Evolutionary conservation across 1,140 invertebrate species (phyloP).

Genomic region (Pachypsylla venusta): DNA sequence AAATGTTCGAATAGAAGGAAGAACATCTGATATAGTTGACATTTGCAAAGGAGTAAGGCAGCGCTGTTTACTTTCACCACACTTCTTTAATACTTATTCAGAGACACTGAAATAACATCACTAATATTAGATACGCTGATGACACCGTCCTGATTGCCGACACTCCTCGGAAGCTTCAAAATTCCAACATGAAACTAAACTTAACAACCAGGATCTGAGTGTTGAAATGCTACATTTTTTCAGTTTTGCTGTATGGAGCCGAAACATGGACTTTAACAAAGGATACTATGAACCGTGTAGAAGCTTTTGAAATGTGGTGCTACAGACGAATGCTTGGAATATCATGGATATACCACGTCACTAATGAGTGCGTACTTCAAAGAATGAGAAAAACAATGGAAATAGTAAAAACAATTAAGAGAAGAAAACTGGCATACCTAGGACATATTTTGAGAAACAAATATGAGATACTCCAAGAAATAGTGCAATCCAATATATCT

Average conservation of each 20-base stretch:
- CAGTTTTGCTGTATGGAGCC: constrained; percentile 2
- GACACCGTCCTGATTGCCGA: constrained; percentile 18
- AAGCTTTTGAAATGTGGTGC: constrained; percentile 8
- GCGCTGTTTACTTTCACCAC: constrained; percentile 25
- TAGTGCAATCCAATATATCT: neutral
- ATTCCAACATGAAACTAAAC: no score
- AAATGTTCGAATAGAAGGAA: constrained; percentile 6
- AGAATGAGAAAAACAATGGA: neutral
- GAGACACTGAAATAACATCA: constrained; percentile 15
- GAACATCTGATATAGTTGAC: constrained; percentile 18
- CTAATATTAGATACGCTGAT: constrained; percentile 18
- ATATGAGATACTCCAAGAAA: neutral
- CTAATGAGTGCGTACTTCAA: neutral
- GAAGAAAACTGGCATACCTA: neutral
- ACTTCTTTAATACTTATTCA: constrained; percentile 28
- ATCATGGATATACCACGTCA: neutral
- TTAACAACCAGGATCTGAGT: no score
- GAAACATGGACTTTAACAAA: constrained; percentile 11
- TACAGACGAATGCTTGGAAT: constrained; percentile 10
- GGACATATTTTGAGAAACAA: constrained; percentile 2
- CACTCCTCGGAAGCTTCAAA: constrained; percentile 9
- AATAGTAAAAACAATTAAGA: neutral
- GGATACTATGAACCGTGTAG: neutral
- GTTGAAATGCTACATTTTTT: neutral
- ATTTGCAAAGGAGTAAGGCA: constrained; percentile 23